A percentile compares a stretch with the other conserved stretches of the same genome.
phyloP scores from a whole-genome alignment of 2,113 vertebrate genomes.

The Notechis scutatus region DNA sequence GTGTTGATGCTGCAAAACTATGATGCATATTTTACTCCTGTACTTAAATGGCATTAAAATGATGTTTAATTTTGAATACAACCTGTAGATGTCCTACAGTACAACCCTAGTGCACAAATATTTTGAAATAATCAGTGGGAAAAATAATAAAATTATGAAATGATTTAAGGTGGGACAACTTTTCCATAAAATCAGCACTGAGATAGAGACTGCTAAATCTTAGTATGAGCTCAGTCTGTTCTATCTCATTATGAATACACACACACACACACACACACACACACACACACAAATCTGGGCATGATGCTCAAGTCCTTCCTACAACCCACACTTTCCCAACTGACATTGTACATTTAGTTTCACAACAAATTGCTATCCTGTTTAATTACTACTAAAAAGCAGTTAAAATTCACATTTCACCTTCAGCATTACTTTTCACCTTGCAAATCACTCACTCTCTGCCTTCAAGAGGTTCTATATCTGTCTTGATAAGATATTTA shows the following conservation, averaged over 20 bases:
- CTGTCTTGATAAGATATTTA: constrained; percentile 23
- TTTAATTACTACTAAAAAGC: neutral
- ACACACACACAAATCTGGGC: neutral
- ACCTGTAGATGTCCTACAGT: neutral
- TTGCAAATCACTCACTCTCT: neutral
- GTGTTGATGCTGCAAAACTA: neutral
- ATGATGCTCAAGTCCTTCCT: neutral
- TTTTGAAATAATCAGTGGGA: neutral
- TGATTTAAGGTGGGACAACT: neutral
- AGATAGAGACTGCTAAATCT: neutral
- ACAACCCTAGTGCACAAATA: neutral
- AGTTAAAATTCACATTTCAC: constrained; percentile 10
- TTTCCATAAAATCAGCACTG: neutral
- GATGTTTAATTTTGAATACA: neutral
- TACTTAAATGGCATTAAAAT: neutral
- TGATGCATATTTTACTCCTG: neutral
- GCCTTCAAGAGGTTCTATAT: constrained; percentile 1
- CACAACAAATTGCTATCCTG: neutral
- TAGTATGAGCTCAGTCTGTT: neutral
- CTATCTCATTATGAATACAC: neutral
- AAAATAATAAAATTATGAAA: neutral
- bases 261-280: no score
- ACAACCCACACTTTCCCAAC: neutral
- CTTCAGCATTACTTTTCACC: neutral
- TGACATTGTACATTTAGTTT: neutral